These are phyloP conservation scores for Pseudois nayaur DNA, from an alignment of 2,113 vertebrate genomes.

Conservation along the genomic window DNA sequence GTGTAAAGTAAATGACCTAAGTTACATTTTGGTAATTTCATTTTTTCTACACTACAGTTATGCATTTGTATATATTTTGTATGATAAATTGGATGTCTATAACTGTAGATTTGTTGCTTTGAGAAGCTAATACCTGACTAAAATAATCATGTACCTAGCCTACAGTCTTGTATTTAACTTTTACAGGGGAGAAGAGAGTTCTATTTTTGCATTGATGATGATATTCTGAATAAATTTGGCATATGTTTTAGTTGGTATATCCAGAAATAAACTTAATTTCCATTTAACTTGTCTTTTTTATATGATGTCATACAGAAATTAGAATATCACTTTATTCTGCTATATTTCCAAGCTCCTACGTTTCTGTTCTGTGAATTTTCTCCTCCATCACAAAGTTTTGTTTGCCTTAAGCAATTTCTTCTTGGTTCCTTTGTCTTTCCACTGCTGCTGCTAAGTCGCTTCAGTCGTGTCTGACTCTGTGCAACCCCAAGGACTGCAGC, in stretches of 20 bases:
- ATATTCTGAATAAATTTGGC: slow-evolving; percentile 55
- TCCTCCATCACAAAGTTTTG: not conserved
- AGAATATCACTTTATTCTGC: slow-evolving; percentile 20
- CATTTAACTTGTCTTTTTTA: not conserved
- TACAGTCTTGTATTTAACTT: slow-evolving; percentile 70
- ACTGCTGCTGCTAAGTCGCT: no score
- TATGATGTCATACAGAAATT: not conserved
- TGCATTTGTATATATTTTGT: slow-evolving; percentile 73
- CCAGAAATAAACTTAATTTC: slow-evolving; percentile 75
- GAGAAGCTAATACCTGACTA: slow-evolving; percentile 56
- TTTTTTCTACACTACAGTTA: slow-evolving; percentile 72
- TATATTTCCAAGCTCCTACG: not conserved
- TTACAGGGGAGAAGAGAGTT: slow-evolving; percentile 61
- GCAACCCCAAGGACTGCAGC: no score
- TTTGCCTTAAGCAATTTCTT: not conserved
- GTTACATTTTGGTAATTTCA: slow-evolving; percentile 54
- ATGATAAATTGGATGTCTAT: slow-evolving; percentile 69
- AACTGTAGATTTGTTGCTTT: slow-evolving; percentile 60
- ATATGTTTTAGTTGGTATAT: slow-evolving; percentile 75
- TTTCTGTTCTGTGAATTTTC: not conserved
- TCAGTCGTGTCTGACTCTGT: no score
- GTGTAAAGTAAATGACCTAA: slow-evolving; percentile 33
- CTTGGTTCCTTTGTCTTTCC: not conserved
- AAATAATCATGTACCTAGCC: slow-evolving; percentile 70
- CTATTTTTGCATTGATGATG: slow-evolving; percentile 78